These are phyloP conservation scores for Lepidocolaptes lacrymiger DNA, from an alignment of 2,797 vertebrate genomes.

Conservation along the genomic window DNA sequence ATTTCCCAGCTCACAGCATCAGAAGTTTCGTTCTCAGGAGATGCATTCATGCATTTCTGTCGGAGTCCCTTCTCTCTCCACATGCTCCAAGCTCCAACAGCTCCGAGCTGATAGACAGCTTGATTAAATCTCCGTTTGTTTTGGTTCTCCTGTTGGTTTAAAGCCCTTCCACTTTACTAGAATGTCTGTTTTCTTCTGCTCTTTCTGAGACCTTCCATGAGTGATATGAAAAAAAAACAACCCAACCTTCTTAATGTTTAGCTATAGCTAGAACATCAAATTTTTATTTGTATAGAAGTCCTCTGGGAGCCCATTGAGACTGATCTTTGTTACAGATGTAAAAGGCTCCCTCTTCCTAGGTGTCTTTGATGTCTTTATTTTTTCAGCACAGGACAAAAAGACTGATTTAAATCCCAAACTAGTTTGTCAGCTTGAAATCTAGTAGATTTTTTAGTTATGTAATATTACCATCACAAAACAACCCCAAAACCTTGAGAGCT, in stretches of 20 bases:
- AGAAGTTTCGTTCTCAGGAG: not conserved
- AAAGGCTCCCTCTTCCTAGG: not conserved
- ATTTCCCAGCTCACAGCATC: not conserved
- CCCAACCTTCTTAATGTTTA: not conserved
- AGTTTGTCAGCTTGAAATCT: not conserved
- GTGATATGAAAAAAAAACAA: fast-evolving
- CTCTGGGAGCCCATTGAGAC: not conserved
- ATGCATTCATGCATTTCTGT: not conserved
- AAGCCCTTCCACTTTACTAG: not conserved
- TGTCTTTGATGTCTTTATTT: not conserved
- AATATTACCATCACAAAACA: not conserved
- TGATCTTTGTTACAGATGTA: not conserved
- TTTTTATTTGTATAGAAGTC: not conserved
- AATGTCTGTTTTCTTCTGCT: not conserved
- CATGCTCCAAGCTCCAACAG: too few species aligned
- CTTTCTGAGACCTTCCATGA: not conserved
- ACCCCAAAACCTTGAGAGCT: not conserved
- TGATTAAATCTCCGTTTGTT: not conserved
- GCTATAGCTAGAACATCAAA: not conserved
- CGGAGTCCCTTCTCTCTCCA: not conserved
- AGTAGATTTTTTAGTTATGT: not conserved
- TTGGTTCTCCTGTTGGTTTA: not conserved
- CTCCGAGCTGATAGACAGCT: not conserved
- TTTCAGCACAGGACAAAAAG: not conserved
- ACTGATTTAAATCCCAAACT: not conserved